Base-by-base conservation (phyloP, 2,113 vertebrate species). In the Serilophus lunatus region DNA sequence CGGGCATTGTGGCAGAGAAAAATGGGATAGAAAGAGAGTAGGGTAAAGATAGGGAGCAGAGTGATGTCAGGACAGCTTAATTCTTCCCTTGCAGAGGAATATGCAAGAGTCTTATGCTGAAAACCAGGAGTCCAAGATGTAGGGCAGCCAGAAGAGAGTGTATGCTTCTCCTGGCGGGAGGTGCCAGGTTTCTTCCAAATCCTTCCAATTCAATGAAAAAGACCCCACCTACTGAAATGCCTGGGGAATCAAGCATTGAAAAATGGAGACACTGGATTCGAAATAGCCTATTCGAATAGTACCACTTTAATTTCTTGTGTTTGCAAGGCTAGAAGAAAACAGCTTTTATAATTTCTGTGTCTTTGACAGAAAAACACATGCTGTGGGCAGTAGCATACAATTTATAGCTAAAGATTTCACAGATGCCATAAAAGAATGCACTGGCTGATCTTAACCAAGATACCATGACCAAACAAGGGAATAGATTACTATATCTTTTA, bases 401-500 rank as follows among this genome's bases (percentile, higher is more conserved):
- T 88, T 92, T 78, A 77, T 56, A 88, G 76, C 63, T 70, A 19
- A 89, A 40, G 44, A 72, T 64, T 81, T 95, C 60, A 56, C 54
- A 81, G 56, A 49, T 57, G 29, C 25, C 18, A 9, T 72, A 14
- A 23, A 47, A 75, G 25, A 42, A 28, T 74, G 15, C 3, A 2
- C 54, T 56, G 49, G 22, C 36, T 70, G 57, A 61, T 93, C 64
- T 78, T 86, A 88, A 68, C 47, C 36, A 50, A 92, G 64, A 77
- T 71, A 61, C 70, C 19, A 3, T 80, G 89, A 72, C 29, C 78
- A 75, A 96, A 81, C 69, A 86, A 88, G 68, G 56, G 56, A 88
- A 90, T 78, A 83, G 40, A 53, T 86, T 78, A 81, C 25, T n/a
- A 2, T 75, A 35, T 59, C 35, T 91, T 94, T 68, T 92, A 96